phyloP scores from a whole-genome alignment of 2,797 vertebrate species.

The Nasua narica region DNA sequence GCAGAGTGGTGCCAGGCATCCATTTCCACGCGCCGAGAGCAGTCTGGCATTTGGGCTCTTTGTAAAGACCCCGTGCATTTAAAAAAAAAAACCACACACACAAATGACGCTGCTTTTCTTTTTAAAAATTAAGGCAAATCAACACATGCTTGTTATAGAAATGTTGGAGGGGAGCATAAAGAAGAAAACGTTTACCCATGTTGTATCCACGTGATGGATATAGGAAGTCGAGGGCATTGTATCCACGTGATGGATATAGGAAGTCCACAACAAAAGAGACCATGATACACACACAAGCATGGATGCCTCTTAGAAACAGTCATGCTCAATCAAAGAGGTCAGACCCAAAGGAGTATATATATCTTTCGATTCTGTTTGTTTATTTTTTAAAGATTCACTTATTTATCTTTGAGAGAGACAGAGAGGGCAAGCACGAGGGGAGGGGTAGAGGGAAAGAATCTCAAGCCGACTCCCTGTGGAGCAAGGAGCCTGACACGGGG shows the following conservation, averaged over 20 bases:
- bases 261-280: not conserved
- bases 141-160: not conserved
- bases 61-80: not conserved
- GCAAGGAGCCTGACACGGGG: not conserved
- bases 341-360: not conserved
- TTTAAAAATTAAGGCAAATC: not conserved
- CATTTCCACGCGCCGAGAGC: not conserved
- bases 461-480: not conserved
- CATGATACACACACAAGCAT: rapidly evolving
- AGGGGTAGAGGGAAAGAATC: not conserved
- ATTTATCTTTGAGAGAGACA: not conserved
- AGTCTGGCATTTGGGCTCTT: not conserved
- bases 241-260: not conserved
- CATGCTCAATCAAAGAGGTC: not conserved
- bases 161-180: not conserved
- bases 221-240: not conserved
- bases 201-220: not conserved
- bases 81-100: not conserved
- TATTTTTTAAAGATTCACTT: not conserved
- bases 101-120: not conserved
- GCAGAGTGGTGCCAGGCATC: not conserved
- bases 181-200: not conserved
- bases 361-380: not conserved
- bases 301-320: not conserved
- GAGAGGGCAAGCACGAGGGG: not conserved